Base-by-base conservation (phyloP, 2,888 invertebrate species). In the Tridacna crocea region DNA sequence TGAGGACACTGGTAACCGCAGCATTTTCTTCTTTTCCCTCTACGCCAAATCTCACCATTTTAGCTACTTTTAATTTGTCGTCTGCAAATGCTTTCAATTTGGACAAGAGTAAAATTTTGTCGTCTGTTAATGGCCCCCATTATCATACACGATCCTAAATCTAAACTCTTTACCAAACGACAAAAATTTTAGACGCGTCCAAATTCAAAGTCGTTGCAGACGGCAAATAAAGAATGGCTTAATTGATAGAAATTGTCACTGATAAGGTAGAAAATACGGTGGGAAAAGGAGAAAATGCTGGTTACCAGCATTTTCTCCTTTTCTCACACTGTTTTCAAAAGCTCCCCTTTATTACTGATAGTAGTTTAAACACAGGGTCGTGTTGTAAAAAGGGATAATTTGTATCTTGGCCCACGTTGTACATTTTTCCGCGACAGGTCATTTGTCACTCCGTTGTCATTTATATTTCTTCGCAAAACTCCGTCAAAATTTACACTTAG, bases 381-480 rank as follows among this genome's bases (percentile, higher is more conserved):
- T 55, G 4, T 55, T 2, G 55, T 17, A 55, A 55, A 55, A 55
- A 6, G 55, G 55, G 17, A 4, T 55, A 55, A 19, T 19, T 55
- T 36, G 36, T 36, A 36, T 36, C 8, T 36, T 36, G 36, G 3
- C 36, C 36, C 36, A 36, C 36, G 36, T 8, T 36, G 36, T 36
- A 36, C n/a, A 66, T 66, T 66, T 66, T n/a, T 66, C 17, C n/a
- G 27, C 36, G 66, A 46, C 36, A 19, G 17, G 19, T 55, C 66
- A 66, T 66, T 66, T 66, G 36, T 66, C 66, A 66, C 22, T n/a
- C 8, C 0, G n/a, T n/a, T 66, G 66, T 66, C 66, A 66, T 66
- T 66, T 66, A 66, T 66, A 36, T 36, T 46, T 46, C 17, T 66
- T n/a, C 13, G 46, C 11, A 46, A 36, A n/a, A 66, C 12, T 36